Evolutionary conservation across 2,797 vertebrate species (phyloP).

Genomic region (Dryobates pubescens): DNA sequence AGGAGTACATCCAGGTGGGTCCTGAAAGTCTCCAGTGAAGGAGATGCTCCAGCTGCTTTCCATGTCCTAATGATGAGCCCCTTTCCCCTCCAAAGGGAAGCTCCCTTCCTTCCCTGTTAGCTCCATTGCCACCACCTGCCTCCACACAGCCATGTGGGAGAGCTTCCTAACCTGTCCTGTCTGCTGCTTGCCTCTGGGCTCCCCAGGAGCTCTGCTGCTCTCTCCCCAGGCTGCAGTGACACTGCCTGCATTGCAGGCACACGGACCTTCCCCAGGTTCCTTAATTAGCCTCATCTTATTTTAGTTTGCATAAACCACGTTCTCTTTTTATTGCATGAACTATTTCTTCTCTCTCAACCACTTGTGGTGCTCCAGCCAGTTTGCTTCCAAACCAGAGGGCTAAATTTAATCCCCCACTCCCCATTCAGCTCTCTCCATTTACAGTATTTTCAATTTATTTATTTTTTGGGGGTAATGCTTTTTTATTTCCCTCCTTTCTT

Average conservation of each 20-base stretch:
- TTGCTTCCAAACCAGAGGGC: constrained; percentile 59
- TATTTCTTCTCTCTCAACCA: constrained; percentile 60
- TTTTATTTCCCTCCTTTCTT: not conserved
- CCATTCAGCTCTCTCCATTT: constrained; percentile 54
- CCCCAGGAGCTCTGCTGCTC: not conserved
- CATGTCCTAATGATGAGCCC: not conserved
- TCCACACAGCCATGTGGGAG: not conserved
- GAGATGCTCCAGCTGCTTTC: not conserved
- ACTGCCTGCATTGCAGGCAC: constrained; percentile 75
- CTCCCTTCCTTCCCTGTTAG: not conserved
- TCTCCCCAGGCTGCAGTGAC: constrained; percentile 60
- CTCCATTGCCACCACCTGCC: not conserved
- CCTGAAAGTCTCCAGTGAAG: no score
- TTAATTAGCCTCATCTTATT: constrained; percentile 68
- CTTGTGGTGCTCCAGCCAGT: constrained; percentile 57
- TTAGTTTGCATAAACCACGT: constrained; percentile 41
- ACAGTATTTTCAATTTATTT: constrained; percentile 22
- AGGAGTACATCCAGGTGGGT: no score
- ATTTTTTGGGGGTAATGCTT: not conserved
- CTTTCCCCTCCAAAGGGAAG: not conserved
- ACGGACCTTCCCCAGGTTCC: constrained; percentile 36
- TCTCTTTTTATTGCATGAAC: constrained; percentile 48
- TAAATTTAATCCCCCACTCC: constrained; percentile 56
- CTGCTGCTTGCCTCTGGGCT: not conserved
- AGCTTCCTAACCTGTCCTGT: not conserved